phyloP scores from a whole-genome alignment of 2,888 invertebrate genomes.

The Allophyes oxyacanthae region DNA sequence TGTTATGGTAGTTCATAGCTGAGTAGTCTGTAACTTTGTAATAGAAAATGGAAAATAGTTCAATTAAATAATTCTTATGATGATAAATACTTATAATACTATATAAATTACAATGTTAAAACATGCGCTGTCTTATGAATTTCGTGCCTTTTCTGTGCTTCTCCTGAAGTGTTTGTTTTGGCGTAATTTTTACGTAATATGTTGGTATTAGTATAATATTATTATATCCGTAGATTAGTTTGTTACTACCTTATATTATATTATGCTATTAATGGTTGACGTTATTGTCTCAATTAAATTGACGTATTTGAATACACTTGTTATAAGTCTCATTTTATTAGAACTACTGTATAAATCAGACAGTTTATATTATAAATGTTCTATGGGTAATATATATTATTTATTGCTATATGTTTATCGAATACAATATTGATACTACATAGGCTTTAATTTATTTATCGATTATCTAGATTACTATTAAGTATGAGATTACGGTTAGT shows the following conservation, averaged over 20 bases:
- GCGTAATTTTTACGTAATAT: constrained; percentile 66
- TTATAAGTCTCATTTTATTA: constrained; percentile 44
- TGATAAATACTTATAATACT: constrained; percentile 27
- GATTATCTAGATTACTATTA: constrained; percentile 41
- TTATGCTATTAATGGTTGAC: constrained; percentile 49
- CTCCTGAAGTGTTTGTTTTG: constrained; percentile 76
- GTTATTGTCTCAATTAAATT: constrained; percentile 55
- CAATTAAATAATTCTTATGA: constrained; percentile 49
- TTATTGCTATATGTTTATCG: constrained; percentile 49
- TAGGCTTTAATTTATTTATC: constrained; percentile 60
- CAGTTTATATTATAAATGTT: constrained; percentile 33
- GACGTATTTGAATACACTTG: constrained; percentile 52
- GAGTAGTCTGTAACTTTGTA: constrained; percentile 17
- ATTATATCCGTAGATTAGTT: constrained; percentile 48
- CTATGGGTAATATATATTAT: constrained; percentile 47
- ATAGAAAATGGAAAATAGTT: constrained; percentile 29
- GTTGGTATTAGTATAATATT: constrained; percentile 48
- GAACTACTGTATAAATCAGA: constrained; percentile 33
- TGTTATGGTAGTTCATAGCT: no score
- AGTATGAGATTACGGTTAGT: constrained; percentile 43
- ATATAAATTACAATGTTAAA: constrained; percentile 60
- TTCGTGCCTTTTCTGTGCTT: constrained; percentile 86
- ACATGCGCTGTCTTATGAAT: constrained; percentile 86
- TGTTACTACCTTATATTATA: constrained; percentile 52
- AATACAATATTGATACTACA: constrained; percentile 47